phyloP scores from a whole-genome alignment of 2,888 invertebrate genomes.

The Erannis defoliaria region DNA sequence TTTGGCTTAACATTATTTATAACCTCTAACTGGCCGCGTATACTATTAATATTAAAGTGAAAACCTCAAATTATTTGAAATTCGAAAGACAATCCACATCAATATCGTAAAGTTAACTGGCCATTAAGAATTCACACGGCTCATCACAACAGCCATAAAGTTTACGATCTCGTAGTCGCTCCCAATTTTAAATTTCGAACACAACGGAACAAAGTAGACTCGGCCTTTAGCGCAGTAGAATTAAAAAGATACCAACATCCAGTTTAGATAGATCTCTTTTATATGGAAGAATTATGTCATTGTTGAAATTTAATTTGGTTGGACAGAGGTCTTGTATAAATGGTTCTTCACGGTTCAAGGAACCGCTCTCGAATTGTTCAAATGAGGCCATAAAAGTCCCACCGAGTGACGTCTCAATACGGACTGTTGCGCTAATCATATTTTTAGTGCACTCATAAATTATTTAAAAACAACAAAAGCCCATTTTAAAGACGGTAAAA shows the following conservation, averaged over 20 bases:
- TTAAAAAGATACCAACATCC: slow-evolving; percentile 55
- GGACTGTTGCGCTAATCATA: slow-evolving; percentile 74
- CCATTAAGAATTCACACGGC: slow-evolving; percentile 71
- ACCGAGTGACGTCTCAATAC: slow-evolving; percentile 77
- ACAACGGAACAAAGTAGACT: slow-evolving; percentile 58
- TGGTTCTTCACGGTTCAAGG: slow-evolving; percentile 74
- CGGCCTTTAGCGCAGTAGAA: slow-evolving; percentile 53
- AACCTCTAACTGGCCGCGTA: slow-evolving; percentile 16
- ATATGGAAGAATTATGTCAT: slow-evolving; percentile 36
- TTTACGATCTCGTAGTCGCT: slow-evolving; percentile 71
- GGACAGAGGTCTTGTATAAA: slow-evolving; percentile 52
- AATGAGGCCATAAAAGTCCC: slow-evolving; percentile 80
- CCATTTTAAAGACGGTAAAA: slow-evolving; percentile 58
- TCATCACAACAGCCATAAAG: slow-evolving; percentile 72
- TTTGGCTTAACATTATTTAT: not conserved
- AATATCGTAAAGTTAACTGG: slow-evolving; percentile 52
- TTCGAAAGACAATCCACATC: slow-evolving; percentile 49
- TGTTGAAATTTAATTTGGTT: slow-evolving; percentile 39
- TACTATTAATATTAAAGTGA: slow-evolving; percentile 23
- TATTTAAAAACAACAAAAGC: slow-evolving; percentile 63
- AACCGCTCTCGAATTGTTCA: slow-evolving; percentile 76
- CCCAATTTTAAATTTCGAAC: slow-evolving; percentile 69
- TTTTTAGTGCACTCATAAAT: slow-evolving; percentile 78
- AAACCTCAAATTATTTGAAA: slow-evolving; percentile 35
- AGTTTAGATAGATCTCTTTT: slow-evolving; percentile 49